These are phyloP conservation scores for Samia ricini DNA, from an alignment of 1,140 invertebrate species.

Conservation along the genomic window DNA sequence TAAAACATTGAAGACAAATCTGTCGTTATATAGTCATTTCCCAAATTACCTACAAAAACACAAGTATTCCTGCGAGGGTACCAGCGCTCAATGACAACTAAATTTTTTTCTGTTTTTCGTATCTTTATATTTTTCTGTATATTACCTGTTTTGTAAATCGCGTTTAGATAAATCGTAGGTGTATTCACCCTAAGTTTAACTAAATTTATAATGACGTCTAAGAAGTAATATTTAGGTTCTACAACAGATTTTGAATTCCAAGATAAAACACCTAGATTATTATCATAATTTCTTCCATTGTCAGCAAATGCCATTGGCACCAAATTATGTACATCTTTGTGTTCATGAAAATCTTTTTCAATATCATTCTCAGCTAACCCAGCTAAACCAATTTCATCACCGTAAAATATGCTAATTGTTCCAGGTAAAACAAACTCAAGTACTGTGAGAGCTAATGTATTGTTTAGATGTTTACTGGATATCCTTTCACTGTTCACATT, in stretches of 20 bases:
- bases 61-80: slow-evolving; percentile 87
- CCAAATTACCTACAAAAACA: slow-evolving; percentile 85
- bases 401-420: slow-evolving; percentile 88
- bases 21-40: slow-evolving; percentile 76
- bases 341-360: slow-evolving; percentile 79
- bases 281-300: slow-evolving; percentile 29
- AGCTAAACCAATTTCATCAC: slow-evolving; percentile 84
- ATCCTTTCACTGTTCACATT: slow-evolving; percentile 80
- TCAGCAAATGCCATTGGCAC: slow-evolving; percentile 81
- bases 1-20: slow-evolving; percentile 87
- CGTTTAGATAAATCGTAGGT: slow-evolving; percentile 84
- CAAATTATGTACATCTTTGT: slow-evolving; percentile 81
- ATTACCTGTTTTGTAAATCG: slow-evolving; percentile 80
- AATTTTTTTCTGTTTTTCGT: slow-evolving; percentile 79
- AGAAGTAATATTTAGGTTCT: slow-evolving; percentile 70
- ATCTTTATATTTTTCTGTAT: slow-evolving; percentile 82
- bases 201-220: slow-evolving; percentile 77
- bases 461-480: slow-evolving; percentile 78
- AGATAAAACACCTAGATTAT: slow-evolving; percentile 62
- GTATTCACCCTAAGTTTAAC: slow-evolving; percentile 78
- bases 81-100: slow-evolving; percentile 85
- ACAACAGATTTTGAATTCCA: slow-evolving; percentile 78
- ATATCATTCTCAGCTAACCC: slow-evolving; percentile 70
- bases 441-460: slow-evolving; percentile 81
- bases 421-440: slow-evolving; percentile 88